These are phyloP conservation scores for Strigamia maritima DNA, from an alignment of 2,888 invertebrate genomes.

Conservation along the genomic window DNA sequence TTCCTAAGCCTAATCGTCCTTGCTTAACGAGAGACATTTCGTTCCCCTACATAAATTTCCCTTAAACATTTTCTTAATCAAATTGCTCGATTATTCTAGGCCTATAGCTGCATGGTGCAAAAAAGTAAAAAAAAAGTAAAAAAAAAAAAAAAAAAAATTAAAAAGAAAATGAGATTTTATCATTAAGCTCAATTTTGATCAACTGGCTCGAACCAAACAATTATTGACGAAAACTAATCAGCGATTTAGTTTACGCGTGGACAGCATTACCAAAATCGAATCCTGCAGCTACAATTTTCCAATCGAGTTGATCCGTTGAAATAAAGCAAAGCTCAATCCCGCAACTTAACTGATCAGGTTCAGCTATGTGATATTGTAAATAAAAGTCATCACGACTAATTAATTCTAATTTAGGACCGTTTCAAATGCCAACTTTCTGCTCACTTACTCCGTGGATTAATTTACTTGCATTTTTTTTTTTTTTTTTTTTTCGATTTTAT, in stretches of 20 bases:
- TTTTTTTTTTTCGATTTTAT: too few relatives aligned
- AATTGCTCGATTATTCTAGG: constrained; percentile 12
- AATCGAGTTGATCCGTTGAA: constrained; percentile 10
- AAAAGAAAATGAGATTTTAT: background rate
- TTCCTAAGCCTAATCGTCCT: constrained; percentile 33
- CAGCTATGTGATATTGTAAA: background rate
- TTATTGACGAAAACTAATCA: constrained; percentile 18
- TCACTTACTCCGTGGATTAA: too few relatives aligned
- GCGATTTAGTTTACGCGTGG: background rate
- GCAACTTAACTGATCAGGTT: background rate
- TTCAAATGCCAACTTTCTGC: background rate
- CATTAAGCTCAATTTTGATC: background rate
- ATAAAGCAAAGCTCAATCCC: background rate
- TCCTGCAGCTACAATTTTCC: constrained; percentile 7
- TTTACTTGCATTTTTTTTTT: too few relatives aligned
- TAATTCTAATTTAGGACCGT: background rate
- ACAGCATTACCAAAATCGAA: background rate
- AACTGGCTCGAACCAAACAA: background rate
- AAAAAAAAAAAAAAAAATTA: background rate
- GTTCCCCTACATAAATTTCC: constrained; percentile 32
- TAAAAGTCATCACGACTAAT: background rate
- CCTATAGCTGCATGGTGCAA: too few relatives aligned
- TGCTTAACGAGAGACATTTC: constrained; percentile 34
- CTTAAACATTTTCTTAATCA: constrained; percentile 27
- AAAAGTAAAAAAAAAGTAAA: too few relatives aligned